A percentile compares a stretch with the other conserved stretches of the same genome.
Evolutionary conservation across 1,140 invertebrate species (phyloP).

Genomic region (Mizuhopecten yessoensis): DNA sequence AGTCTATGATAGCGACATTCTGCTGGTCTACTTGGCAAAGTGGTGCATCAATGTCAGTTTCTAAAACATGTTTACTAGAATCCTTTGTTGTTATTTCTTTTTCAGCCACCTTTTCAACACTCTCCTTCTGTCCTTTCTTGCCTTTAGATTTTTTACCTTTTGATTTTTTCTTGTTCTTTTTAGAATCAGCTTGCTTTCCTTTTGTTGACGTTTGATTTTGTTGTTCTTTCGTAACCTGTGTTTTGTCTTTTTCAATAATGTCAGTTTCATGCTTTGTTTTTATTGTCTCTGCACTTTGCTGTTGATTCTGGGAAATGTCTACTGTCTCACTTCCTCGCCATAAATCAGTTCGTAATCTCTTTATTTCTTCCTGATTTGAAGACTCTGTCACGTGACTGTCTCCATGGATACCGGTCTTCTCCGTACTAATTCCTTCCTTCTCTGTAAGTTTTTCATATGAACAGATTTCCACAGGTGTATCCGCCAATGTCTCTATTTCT

Average conservation of each 20-base stretch:
- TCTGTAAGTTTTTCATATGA: background rate
- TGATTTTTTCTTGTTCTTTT: background rate
- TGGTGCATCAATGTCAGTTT: background rate
- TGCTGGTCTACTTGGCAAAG: background rate
- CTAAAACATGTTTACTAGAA: background rate
- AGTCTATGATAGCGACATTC: background rate
- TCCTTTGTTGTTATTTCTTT: background rate
- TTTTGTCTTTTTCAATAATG: background rate
- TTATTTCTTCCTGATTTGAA: background rate
- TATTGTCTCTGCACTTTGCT: background rate
- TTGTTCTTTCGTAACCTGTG: background rate
- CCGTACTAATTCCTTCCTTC: background rate
- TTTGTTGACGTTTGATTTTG: background rate
- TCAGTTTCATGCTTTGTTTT: background rate
- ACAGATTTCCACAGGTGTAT: background rate
- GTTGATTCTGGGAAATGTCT: background rate
- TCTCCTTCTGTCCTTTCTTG: background rate
- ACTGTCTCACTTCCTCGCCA: background rate
- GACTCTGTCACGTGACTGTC: background rate
- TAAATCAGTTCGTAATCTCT: background rate
- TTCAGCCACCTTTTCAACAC: background rate
- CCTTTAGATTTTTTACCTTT: slow-evolving; percentile 20
- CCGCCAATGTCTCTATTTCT: background rate
- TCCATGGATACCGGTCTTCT: background rate
- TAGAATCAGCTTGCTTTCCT: background rate